These are phyloP conservation scores for Bombyx mandarina DNA, from an alignment of 1,140 invertebrate species.

Conservation along the genomic window DNA sequence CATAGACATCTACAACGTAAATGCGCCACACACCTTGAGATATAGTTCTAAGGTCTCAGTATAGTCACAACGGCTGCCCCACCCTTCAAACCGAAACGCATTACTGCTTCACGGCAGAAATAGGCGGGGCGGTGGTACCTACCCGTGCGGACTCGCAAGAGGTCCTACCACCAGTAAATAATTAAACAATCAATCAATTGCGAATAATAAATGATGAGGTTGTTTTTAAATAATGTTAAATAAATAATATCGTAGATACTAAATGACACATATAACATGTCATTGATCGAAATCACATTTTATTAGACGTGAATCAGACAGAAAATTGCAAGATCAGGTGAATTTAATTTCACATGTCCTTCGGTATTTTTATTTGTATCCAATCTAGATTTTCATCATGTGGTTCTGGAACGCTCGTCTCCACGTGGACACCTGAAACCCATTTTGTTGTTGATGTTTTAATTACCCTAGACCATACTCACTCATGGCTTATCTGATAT, in stretches of 20 bases:
- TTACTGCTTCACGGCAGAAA: no score
- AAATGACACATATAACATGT: neutral
- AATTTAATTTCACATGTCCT: slow-evolving; percentile 2
- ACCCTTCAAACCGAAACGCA: no score
- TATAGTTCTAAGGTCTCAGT: no score
- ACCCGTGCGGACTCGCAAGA: no score
- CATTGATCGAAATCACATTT: neutral
- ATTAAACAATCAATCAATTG: no score
- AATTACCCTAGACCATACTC: neutral
- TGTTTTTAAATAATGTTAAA: neutral
- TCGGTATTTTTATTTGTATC: slow-evolving; percentile 45
- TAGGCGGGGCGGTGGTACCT: no score
- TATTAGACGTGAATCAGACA: neutral
- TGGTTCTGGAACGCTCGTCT: slow-evolving; percentile 16
- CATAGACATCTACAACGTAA: no score
- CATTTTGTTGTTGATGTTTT: neutral
- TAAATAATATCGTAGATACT: neutral
- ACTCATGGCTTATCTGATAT: no score
- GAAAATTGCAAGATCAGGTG: neutral
- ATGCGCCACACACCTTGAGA: no score
- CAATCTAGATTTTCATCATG: slow-evolving; percentile 33
- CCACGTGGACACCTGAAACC: slow-evolving; percentile 24
- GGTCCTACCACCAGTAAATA: no score
- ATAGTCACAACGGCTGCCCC: no score
- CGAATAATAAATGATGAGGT: neutral